phyloP scores from a whole-genome alignment of 2,113 vertebrate species.

The Corythoichthys intestinalis region DNA sequence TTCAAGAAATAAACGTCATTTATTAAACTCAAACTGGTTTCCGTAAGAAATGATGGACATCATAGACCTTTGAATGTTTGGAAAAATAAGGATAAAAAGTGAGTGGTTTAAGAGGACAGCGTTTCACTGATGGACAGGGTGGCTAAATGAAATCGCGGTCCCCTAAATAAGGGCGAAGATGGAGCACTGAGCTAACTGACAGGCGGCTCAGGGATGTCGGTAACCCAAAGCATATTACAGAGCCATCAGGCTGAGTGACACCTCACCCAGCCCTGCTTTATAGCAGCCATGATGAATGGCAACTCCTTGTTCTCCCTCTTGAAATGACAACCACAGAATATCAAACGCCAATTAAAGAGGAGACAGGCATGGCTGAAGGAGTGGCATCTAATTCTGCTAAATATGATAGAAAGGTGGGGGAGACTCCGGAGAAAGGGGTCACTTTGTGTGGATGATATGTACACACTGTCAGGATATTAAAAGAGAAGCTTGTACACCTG shows the following conservation, averaged over 20 bases:
- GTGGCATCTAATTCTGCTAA: constrained; percentile 68
- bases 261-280: constrained; percentile 25
- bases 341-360: constrained; percentile 69
- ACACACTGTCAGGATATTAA: constrained; percentile 31
- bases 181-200: constrained; percentile 54
- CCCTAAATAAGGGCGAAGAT: constrained; percentile 47
- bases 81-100: constrained; percentile 37
- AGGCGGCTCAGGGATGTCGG: constrained; percentile 50
- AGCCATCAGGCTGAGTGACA: constrained; percentile 65
- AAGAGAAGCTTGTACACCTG: constrained; percentile 21
- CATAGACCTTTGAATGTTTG: constrained; percentile 13
- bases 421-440: constrained; percentile 32
- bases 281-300: constrained; percentile 51
- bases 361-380: constrained; percentile 53
- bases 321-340: constrained; percentile 70
- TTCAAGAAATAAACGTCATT: too few relatives aligned
- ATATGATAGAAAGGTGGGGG: constrained; percentile 7
- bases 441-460: constrained; percentile 40
- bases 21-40: too few relatives aligned
- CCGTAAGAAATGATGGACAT: too few relatives aligned
- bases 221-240: constrained; percentile 65
- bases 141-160: constrained; percentile 57
- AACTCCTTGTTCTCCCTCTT: constrained; percentile 56
- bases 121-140: constrained; percentile 46
- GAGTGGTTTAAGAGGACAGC: constrained; percentile 39